Evolutionary conservation across 2,113 vertebrate species (phyloP), one percentile per base, ranked within the genome.

Genomic region (Bujurquina vittata): DNA sequence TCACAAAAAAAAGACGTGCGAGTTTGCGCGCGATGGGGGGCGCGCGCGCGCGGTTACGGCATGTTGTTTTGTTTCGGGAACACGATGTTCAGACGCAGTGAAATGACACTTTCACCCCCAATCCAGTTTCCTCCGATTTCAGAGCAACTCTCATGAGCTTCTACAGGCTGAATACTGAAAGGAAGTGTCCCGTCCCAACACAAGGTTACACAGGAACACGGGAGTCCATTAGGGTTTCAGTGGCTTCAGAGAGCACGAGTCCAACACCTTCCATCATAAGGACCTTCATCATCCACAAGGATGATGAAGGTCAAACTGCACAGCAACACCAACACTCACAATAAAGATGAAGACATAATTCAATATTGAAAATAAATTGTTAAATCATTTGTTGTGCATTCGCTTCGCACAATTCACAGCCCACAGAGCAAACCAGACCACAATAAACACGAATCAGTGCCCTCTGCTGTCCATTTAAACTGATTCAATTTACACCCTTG

Each of bases 21-120:
- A 79, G 85, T 87, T 89, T 54, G 33, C 55, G 62, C 57, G 84
- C 61, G 56, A 58, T 37, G 23, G 35, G 12, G n/a, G 40, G 57
- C 26, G 54, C 49, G 74, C 74, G 80, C 33, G n/a, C 23, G 5
- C 9, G 26, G 46, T 8, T 63, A 14, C 40, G 31, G 37, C 56
- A 76, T 67, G 67, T 75, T 79, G 83, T 75, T 76, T 76, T 22
- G 23, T 75, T 77, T 81, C 56, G 40, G 84, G 85, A 84, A 90
- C 93, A 94, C 54, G 3, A 85, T 89, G 90, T 92, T 85, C 91
- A 58, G 80, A 72, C 23, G 33, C 73, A 57, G 55, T 31, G 57
- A 57, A 63, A 15, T n/a, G 31, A 15, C 75, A 1, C 57, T 54
- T 69, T 35, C 84, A 72, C 59, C 29, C 12, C 18, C 9, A 35